A percentile compares a stretch with the other conserved stretches of the same genome.
phyloP scores from a whole-genome alignment of 2,797 vertebrate genomes.

The Triplophysa bombifrons region DNA sequence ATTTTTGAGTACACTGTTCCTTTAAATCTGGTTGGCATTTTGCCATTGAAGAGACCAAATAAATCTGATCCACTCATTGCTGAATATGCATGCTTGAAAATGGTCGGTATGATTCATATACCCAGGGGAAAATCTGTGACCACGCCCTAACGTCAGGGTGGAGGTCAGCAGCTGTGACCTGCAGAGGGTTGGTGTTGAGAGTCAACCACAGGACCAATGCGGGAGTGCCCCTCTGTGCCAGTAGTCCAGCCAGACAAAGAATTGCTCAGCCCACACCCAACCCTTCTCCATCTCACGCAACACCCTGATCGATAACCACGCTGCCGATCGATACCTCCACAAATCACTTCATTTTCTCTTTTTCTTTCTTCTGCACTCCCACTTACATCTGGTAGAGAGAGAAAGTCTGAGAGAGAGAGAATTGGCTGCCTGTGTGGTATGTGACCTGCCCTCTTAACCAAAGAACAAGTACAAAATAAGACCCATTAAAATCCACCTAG shows the following conservation, averaged over 20 bases:
- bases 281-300: constrained; percentile 56
- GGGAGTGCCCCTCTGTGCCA: constrained; percentile 30
- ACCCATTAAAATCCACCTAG: constrained; percentile 57
- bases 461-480: constrained; percentile 62
- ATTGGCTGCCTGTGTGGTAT: constrained; percentile 55
- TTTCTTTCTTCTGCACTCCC: constrained; percentile 45
- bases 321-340: constrained; percentile 70
- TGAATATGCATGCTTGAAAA: not conserved
- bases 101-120: constrained; percentile 18
- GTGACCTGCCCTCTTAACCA: constrained; percentile 54
- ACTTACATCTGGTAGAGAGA: constrained; percentile 37
- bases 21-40: not conserved
- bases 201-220: constrained; percentile 23
- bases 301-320: constrained; percentile 72
- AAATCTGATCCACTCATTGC: constrained; percentile 4
- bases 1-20: too few relatives aligned
- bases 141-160: constrained; percentile 2
- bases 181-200: constrained; percentile 1
- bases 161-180: constrained; percentile 34
- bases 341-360: constrained; percentile 77
- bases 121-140: not conserved
- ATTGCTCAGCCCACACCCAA: constrained; percentile 41
- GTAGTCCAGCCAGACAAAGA: constrained; percentile 52
- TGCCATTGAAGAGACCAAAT: constrained; percentile 8
- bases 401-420: constrained; percentile 23